Evolutionary conservation across 2,888 invertebrate species (phyloP), one percentile per base, ranked within the genome.

Genomic region (Eubasilissa splendida): DNA sequence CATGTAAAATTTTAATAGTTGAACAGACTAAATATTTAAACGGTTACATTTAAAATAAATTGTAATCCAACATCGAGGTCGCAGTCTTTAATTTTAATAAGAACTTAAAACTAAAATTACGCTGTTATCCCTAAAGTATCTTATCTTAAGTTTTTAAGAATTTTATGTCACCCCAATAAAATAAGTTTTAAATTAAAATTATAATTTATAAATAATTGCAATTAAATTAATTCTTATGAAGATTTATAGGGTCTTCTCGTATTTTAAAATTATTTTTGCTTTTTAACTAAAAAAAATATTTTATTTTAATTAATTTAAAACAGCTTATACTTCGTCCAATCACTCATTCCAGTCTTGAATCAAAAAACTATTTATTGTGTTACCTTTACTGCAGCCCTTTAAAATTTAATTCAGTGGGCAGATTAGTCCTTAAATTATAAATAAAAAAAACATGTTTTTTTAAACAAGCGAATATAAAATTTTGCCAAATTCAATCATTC

Each of bases 61-160:
- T 91, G 93, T 95, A 95, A 95, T 95, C 94, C 95, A 95, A 95
- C 95, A 95, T 95, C 95, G 95, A 95, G 95, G 95, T 95, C 94
- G 93, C 93, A 95, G 95, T 90, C 93, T 92, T 88, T 92, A 90
- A 91, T 93, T 92, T 91, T 89, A 92, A 95, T 95, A 88, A 87
- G 94, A 91, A 91, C 94, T 95, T 91, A 93, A 89, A 89, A 93
- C 93, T 92, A 92, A 92, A 91, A 95, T 94, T 92, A 94, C 92
- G 93, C 94, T 95, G 94, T 95, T 95, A 95, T 94, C 94, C 94
- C 94, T 93, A 93, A 93, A 93, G 94, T 94, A 94, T 93, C 92
- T 95, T 93, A 89, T 66, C 91, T 92, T 92, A 92, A 91, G 91
- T 92, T 92, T 82, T 83, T 85, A 88, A 86, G 91, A 92, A 92